phyloP scores from a whole-genome alignment of 2,113 vertebrate genomes.

The Micronycteris hirsuta region DNA sequence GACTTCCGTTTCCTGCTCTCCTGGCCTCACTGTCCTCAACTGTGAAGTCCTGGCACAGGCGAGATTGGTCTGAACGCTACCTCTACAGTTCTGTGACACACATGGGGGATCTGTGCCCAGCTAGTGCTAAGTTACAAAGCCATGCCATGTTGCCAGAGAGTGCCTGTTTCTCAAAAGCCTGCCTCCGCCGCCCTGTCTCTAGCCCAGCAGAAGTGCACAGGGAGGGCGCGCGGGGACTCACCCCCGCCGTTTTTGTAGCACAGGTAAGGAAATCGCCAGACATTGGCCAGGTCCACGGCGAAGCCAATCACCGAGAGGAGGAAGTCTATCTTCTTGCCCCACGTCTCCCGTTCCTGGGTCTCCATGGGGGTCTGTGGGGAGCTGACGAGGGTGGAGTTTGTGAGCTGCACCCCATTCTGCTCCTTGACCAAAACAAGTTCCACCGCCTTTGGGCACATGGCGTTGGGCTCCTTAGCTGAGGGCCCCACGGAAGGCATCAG shows the following conservation, averaged over 20 bases:
- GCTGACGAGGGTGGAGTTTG: slow-evolving; percentile 84
- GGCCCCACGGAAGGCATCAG: slow-evolving; percentile 84
- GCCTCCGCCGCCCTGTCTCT: not conserved
- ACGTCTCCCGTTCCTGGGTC: slow-evolving; percentile 87
- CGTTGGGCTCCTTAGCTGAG: slow-evolving; percentile 81
- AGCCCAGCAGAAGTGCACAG: not conserved
- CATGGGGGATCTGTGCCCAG: accelerated
- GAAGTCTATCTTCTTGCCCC: slow-evolving; percentile 93
- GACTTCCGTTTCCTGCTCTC: not conserved
- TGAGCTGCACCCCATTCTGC: slow-evolving; percentile 92
- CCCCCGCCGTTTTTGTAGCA: slow-evolving; percentile 95
- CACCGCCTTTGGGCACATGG: slow-evolving; percentile 86
- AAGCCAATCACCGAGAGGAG: slow-evolving; percentile 92
- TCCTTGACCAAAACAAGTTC: slow-evolving; percentile 91
- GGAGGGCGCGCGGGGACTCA: slow-evolving; percentile 62
- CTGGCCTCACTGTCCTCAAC: accelerated
- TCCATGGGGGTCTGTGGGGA: slow-evolving; percentile 52
- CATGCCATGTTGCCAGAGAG: not conserved
- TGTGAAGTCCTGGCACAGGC: accelerated
- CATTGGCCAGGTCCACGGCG: slow-evolving; percentile 91
- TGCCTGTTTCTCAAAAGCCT: not conserved
- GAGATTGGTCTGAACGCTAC: accelerated
- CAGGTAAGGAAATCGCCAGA: slow-evolving; percentile 93
- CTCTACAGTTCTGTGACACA: accelerated
- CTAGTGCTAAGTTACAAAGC: accelerated